phyloP scores from a whole-genome alignment of 2,797 vertebrate species.

The Poecilia picta region DNA sequence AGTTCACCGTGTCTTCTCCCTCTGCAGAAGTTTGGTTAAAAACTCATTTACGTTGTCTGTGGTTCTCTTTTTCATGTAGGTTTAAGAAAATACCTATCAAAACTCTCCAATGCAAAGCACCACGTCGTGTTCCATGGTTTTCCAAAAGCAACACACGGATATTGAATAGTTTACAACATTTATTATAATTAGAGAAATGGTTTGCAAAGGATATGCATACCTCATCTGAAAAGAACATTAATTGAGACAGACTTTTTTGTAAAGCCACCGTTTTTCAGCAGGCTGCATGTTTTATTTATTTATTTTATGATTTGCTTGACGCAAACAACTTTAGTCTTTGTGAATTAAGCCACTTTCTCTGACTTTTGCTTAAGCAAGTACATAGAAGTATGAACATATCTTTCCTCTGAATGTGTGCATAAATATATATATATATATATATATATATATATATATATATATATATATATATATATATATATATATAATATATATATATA shows the following conservation, averaged over 20 bases:
- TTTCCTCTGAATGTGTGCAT: background rate
- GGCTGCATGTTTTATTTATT: background rate
- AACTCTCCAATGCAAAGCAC: too few relatives aligned
- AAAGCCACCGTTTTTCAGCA: background rate
- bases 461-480: too few relatives aligned
- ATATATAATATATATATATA: too few relatives aligned
- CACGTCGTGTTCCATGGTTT: background rate
- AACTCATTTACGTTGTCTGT: too few relatives aligned
- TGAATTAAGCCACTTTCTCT: background rate
- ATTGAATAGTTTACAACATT: background rate
- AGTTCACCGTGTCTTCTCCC: too few relatives aligned
- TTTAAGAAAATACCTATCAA: too few relatives aligned
- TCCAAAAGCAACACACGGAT: background rate
- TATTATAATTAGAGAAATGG: background rate
- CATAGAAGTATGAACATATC: background rate
- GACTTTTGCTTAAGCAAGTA: background rate
- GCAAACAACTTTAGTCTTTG: background rate
- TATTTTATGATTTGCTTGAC: background rate
- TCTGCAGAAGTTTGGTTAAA: too few relatives aligned
- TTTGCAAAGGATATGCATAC: background rate
- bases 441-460: too few relatives aligned
- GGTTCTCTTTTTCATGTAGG: too few relatives aligned
- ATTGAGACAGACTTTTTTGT: background rate
- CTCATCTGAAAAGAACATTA: background rate
- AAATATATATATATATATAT: background rate